phyloP scores from a whole-genome alignment of 1,140 invertebrate species.

The Pseudomyrmex sp. region DNA sequence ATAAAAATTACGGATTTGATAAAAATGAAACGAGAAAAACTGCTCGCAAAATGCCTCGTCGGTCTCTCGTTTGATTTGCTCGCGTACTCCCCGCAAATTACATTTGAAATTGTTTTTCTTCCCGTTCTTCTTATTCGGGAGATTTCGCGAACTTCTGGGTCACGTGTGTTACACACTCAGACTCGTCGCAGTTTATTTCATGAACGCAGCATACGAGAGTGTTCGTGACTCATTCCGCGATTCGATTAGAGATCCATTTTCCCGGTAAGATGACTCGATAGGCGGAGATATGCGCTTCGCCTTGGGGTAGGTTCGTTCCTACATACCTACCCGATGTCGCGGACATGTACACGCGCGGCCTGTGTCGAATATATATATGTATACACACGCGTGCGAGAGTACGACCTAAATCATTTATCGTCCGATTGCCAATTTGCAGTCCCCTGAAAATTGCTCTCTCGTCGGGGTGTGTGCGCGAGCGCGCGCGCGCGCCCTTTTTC shows the following conservation, averaged over 20 bases:
- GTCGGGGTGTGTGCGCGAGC: conserved; percentile 3
- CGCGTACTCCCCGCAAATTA: too few relatives aligned
- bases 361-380: conserved; percentile 2
- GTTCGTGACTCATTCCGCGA: conserved; percentile 35
- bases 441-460: conserved; percentile 70
- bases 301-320: conserved; percentile 68
- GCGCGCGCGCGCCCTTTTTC: conserved; percentile 45
- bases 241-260: conserved; percentile 74
- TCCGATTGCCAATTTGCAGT: conserved; percentile 75
- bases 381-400: conserved; percentile 11
- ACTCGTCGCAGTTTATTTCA: not conserved
- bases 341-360: conserved; percentile 34
- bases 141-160: not conserved
- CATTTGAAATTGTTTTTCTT: not conserved
- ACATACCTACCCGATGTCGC: conserved; percentile 8
- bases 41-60: too few relatives aligned
- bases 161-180: not conserved
- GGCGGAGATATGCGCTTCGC: conserved; percentile 61
- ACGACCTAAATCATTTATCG: conserved; percentile 73
- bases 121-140: not conserved
- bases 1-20: too few relatives aligned
- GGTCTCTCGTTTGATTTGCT: too few relatives aligned
- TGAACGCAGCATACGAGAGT: not conserved
- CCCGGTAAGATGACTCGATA: conserved; percentile 64
- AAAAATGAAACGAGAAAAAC: too few relatives aligned